These are phyloP conservation scores for Sesia apiformis DNA, from an alignment of 2,888 invertebrate species.

Conservation along the genomic window DNA sequence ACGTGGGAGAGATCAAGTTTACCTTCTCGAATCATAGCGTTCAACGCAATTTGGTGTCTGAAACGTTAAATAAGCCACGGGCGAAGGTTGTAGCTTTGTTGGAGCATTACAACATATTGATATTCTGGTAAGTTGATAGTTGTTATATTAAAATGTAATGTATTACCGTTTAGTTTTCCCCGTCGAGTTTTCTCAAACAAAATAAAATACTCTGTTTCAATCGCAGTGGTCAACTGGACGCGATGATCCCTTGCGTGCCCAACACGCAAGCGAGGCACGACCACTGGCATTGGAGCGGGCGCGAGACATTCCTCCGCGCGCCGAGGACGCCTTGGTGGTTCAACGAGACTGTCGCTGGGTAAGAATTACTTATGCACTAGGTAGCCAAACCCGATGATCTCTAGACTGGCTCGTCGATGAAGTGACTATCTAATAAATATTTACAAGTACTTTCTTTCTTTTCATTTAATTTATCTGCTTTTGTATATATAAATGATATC, in stretches of 20 bases:
- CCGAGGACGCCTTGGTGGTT: conserved; percentile 44
- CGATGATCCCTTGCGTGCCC: conserved; percentile 44
- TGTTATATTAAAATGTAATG: neutral
- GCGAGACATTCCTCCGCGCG: conserved; percentile 35
- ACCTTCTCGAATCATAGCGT: conserved; percentile 27
- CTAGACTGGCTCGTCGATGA: too few species aligned
- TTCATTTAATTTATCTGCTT: too few species aligned
- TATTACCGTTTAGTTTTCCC: neutral
- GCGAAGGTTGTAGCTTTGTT: conserved; percentile 74
- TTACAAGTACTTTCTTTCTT: too few species aligned
- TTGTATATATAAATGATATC: too few species aligned
- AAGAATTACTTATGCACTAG: conserved; percentile 6
- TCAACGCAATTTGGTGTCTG: conserved; percentile 58
- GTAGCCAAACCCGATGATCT: too few species aligned
- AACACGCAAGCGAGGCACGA: conserved; percentile 34
- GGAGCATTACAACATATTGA: conserved; percentile 77
- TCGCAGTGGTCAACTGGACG: conserved; percentile 50
- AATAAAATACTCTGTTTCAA: neutral
- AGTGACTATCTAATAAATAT: too few species aligned
- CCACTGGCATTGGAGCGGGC: conserved; percentile 45
- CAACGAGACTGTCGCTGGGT: conserved; percentile 43
- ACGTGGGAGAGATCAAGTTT: conserved; percentile 79
- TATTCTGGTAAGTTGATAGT: conserved; percentile 70
- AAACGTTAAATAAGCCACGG: conserved; percentile 79
- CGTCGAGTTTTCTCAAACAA: neutral